Evolutionary conservation across 1,140 invertebrate genomes (phyloP).

Genomic region (Camponotus floridanus): DNA sequence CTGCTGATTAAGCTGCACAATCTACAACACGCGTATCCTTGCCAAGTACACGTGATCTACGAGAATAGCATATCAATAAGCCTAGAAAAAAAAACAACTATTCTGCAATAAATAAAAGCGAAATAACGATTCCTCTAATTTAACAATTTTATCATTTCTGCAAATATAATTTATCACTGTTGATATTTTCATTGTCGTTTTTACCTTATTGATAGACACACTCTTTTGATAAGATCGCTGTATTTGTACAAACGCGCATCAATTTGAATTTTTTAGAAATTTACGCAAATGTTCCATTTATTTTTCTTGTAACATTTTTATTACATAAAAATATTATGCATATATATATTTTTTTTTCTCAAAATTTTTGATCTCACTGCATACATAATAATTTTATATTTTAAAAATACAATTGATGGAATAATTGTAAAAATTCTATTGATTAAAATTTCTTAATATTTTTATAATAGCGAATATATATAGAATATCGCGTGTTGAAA

Average conservation of each 20-base stretch:
- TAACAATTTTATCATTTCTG: not conserved
- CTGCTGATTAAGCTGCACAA: conserved; percentile 1
- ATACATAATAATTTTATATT: not conserved
- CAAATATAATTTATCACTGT: not conserved
- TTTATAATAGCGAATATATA: not conserved
- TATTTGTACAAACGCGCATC: too few species aligned
- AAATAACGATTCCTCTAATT: not conserved
- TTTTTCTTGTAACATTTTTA: not conserved
- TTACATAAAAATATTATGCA: not conserved
- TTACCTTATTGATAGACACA: too few species aligned
- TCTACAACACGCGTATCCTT: not conserved
- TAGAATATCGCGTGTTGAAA: not conserved
- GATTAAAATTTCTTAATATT: not conserved
- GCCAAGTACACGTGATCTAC: conserved; percentile 17
- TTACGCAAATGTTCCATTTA: too few species aligned
- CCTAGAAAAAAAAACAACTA: not conserved
- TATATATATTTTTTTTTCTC: not conserved
- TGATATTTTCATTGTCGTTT: not conserved
- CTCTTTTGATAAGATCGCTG: too few species aligned
- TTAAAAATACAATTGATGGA: not conserved
- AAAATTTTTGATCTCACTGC: not conserved
- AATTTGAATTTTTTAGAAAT: too few species aligned
- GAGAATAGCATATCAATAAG: conserved; percentile 10
- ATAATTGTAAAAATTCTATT: not conserved
- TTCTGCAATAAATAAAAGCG: not conserved